Conservation (phyloP, 2,888 invertebrate species). For the Hipparchia sbordonii region DNA sequence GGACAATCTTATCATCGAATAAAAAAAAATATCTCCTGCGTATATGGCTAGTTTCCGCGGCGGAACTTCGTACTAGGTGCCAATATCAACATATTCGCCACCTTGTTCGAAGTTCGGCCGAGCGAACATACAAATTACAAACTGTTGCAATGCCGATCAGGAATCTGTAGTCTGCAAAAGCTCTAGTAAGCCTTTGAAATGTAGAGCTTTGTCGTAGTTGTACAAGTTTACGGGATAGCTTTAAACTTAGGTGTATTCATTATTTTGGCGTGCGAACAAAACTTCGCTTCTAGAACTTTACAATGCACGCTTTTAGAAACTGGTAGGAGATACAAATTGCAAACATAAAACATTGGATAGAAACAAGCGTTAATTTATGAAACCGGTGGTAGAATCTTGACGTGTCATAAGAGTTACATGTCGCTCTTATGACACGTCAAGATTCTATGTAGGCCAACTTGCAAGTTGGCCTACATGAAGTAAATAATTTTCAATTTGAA, state of each 20-base stretch:
- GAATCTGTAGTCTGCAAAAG: not conserved
- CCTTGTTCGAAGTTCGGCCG: too few species aligned
- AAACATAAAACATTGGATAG: not conserved
- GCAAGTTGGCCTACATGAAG: too few species aligned
- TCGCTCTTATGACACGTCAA: too few species aligned
- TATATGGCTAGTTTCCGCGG: too few species aligned
- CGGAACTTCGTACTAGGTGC: too few species aligned
- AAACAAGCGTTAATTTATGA: not conserved
- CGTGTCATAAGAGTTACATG: too few species aligned
- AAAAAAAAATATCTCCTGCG: too few species aligned
- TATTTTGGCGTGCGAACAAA: slow-evolving; percentile 3
- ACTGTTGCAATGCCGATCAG: not conserved
- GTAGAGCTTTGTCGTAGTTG: not conserved
- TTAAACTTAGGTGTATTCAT: not conserved
- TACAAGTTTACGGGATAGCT: slow-evolving; percentile 5
- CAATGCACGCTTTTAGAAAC: slow-evolving; percentile 6
- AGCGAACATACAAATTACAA: not conserved
- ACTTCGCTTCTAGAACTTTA: slow-evolving; percentile 2
- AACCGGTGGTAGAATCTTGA: too few species aligned
- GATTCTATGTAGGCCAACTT: too few species aligned
- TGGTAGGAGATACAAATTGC: slow-evolving; percentile 1
- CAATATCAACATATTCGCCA: too few species aligned
- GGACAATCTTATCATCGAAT: too few species aligned
- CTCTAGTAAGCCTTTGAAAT: not conserved
- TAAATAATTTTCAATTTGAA: too few species aligned